Base-by-base conservation (phyloP, 2,888 invertebrate species). In the Heliconius sara region DNA sequence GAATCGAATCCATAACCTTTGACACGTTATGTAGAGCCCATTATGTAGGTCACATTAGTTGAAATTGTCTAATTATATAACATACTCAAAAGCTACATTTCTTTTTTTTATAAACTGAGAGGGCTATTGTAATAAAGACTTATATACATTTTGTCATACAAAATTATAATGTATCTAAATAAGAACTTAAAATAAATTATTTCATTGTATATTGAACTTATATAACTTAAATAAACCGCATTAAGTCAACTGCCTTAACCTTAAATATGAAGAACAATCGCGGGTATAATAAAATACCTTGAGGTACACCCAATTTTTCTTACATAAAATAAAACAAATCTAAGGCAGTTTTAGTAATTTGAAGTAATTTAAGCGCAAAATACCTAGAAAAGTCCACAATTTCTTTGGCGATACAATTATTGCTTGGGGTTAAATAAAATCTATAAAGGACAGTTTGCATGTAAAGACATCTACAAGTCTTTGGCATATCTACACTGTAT, bases 401-500 rank as follows among this genome's bases (percentile, higher is more conserved):
- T 83, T 92, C 92, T 92, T 93, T 93, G 93, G 93, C 88, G 90
- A 91, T 83, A 86, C 86, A 86, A 87, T 88, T 91, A 91, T 92
- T 92, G 91, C 90, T 89, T 89, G 85, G 85, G 85, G 85, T 84
- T 85, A 85, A 84, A 81, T 83, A 82, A 73, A 57, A 84, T 82
- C 82, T 83, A 85, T 80, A 84, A 79, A 84, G 77, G 85, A 82
- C 84, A 84, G 81, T 80, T 79, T 86, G 85, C 77, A 84, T 83
- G 84, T 85, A 85, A 88, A 87, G 90, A 91, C 89, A 85, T 88
- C 84, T 88, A 85, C 86, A 90, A 91, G 91, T 95, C 95, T 95
- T 95, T 95, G 95, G 95, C 91, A 92, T 92, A 90, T 87, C 95
- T 95, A 94, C 91, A 95, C 95, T 95, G 95, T 95, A 95, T 95